Conservation (phyloP, 2,797 vertebrate species). For the Cyclopterus lumpus region DNA sequence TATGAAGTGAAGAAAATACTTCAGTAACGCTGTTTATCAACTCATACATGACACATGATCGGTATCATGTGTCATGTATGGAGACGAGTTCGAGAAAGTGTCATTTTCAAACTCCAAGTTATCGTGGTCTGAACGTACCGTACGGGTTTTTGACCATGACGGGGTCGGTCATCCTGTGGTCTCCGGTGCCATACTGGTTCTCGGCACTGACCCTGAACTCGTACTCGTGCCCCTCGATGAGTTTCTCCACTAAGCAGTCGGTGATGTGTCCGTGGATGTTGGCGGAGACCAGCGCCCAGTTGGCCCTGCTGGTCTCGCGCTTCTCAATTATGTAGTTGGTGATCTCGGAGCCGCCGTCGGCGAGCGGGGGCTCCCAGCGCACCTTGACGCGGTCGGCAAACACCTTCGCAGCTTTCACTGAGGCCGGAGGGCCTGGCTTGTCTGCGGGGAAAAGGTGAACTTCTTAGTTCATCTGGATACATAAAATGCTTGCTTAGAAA, state of each 20-base stretch:
- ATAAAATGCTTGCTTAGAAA: not conserved
- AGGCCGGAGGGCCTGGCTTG: slow-evolving; percentile 97
- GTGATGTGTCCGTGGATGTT: slow-evolving; percentile 90
- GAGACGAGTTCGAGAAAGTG: not conserved
- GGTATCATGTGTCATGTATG: not conserved
- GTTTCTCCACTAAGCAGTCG: slow-evolving; percentile 93
- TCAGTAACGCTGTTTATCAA: not conserved
- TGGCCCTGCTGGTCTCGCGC: slow-evolving; percentile 97
- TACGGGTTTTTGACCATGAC: slow-evolving; percentile 96
- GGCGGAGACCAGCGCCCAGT: slow-evolving; percentile 95
- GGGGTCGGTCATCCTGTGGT: slow-evolving; percentile 88
- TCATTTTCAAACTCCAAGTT: not conserved
- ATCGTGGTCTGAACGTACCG: slow-evolving; percentile 77
- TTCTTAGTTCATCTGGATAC: not conserved
- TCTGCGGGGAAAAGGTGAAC: slow-evolving; percentile 78
- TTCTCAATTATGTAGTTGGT: slow-evolving; percentile 98
- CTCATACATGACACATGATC: too few relatives aligned
- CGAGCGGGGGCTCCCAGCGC: slow-evolving; percentile 94
- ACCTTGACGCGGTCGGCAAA: slow-evolving; percentile 93
- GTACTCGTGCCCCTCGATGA: slow-evolving; percentile 98
- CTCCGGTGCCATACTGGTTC: slow-evolving; percentile 97
- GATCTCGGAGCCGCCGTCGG: slow-evolving; percentile 98
- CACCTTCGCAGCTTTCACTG: slow-evolving; percentile 91
- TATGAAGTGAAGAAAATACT: too few relatives aligned
- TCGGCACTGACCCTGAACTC: slow-evolving; percentile 97